Evolutionary conservation across 2,797 vertebrate genomes (phyloP).

Genomic region (Notoglanidium macrostoma): DNA sequence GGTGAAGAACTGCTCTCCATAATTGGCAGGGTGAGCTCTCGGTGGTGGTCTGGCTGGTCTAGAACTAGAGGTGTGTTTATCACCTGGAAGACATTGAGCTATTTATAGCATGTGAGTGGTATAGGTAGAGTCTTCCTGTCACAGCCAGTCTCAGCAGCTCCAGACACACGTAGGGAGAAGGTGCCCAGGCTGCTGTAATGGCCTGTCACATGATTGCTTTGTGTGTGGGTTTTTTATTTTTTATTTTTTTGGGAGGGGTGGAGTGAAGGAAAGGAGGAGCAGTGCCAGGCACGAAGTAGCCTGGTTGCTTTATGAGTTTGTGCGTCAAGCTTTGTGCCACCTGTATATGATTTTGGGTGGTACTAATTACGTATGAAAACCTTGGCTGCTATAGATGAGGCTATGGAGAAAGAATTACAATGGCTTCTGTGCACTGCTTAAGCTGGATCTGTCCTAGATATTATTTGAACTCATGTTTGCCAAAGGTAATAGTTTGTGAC

Average conservation of each 20-base stretch:
- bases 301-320: conserved; percentile 10
- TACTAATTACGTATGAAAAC: neutral
- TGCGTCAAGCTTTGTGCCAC: neutral
- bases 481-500: conserved; percentile 3
- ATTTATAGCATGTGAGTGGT: conserved; percentile 29
- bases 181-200: conserved; percentile 59
- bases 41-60: neutral
- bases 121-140: neutral
- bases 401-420: neutral
- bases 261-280: no score
- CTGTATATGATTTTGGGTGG: neutral
- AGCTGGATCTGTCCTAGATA: neutral
- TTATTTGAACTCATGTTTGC: neutral
- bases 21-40: conserved; percentile 4
- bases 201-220: conserved; percentile 49
- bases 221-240: conserved; percentile 10
- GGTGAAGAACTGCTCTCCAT: conserved; percentile 1
- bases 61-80: conserved; percentile 6
- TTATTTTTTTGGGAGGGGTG: no score
- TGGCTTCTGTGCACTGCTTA: neutral
- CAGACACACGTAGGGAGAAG: conserved; percentile 18
- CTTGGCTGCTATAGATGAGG: neutral
- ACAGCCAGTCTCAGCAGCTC: neutral
- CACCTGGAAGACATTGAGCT: neutral
- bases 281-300: neutral